A percentile compares a stretch with the other conserved stretches of the same genome.
Conservation (phyloP, 2,888 invertebrate genomes). For the Scaptodrosophila latifasciaeformis region DNA sequence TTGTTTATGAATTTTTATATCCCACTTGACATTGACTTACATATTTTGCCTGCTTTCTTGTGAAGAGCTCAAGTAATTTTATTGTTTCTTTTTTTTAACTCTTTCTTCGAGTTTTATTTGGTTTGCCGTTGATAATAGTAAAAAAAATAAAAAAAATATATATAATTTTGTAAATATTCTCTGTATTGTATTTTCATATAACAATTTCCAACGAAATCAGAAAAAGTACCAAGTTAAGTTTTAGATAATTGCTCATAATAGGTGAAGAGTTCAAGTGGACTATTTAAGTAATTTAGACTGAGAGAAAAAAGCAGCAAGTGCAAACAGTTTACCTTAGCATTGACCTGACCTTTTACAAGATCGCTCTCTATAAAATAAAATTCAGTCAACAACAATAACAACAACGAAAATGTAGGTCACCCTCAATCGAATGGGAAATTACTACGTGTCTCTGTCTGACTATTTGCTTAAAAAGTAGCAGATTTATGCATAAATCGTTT, state of each 20-base stretch:
- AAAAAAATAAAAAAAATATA: too few relatives aligned
- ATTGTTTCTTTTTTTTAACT: neutral
- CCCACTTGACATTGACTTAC: constrained; percentile 54
- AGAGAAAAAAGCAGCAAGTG: neutral
- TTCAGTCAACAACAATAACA: too few relatives aligned
- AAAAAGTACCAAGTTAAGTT: too few relatives aligned
- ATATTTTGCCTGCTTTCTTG: constrained; percentile 31
- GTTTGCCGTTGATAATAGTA: too few relatives aligned
- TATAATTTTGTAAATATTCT: too few relatives aligned
- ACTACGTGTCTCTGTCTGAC: constrained; percentile 53
- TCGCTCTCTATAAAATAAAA: constrained; percentile 11
- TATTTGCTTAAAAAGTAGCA: constrained; percentile 31
- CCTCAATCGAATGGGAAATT: constrained; percentile 25
- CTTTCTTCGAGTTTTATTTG: too few relatives aligned
- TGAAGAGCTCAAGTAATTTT: neutral
- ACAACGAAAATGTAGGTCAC: constrained; percentile 43
- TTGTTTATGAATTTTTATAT: too few relatives aligned
- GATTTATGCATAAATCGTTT: constrained; percentile 5
- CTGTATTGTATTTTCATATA: too few relatives aligned
- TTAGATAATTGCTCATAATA: too few relatives aligned
- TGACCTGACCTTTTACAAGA: constrained; percentile 47
- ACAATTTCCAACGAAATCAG: too few relatives aligned
- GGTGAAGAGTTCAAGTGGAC: too few relatives aligned
- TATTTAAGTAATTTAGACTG: too few relatives aligned
- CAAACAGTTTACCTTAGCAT: constrained; percentile 50